Evolutionary conservation across 2,888 invertebrate species (phyloP), one percentile per base, ranked within the genome.

Genomic region (Pseudolycoriella hygida): DNA sequence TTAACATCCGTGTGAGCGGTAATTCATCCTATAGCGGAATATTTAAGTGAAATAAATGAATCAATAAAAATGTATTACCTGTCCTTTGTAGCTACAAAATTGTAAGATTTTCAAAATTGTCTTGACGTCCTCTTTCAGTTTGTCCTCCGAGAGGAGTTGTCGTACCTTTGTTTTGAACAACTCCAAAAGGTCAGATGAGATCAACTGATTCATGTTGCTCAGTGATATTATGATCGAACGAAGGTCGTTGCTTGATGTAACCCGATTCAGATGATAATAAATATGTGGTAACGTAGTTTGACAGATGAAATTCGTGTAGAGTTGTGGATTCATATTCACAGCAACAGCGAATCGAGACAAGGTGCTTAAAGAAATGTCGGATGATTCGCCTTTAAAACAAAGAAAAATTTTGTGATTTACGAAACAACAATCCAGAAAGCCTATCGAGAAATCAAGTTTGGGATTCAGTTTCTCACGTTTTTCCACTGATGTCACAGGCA

Each of bases 71-170:
- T 25, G 25, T 25, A 6, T 25, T 25, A 25, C 25, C 25, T 25
- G 25, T 5, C 72, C 71, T 73, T 3, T 56, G 50, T 64, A 56
- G 53, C 67, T 70, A 17, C 72, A 58, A 55, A 71, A 64, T 45
- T 62, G 57, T 15, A 63, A 8, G 8, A 25, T 25, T 25, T 25
- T 25, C 25, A 25, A 25, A 25, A 25, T 25, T 8, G 25, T 8
- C 25, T 8, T 6, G 4, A 6, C 5, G 25, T 25, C 25, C 5
- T 25, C 25, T 8, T 25, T 25, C 25, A 25, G 8, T 25, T 25
- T 25, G 8, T 8, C 25, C 25, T 25, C 25, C 8, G 4, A 4
- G 8, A 25, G 4, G 25, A 25, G 8, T 8, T 25, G 25, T 4
- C 8, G 44, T 46, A 67, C 67, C 3, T 46, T 49, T 31, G 61